A percentile compares a stretch with the other conserved stretches of the same genome.
Conservation (phyloP, 1,140 invertebrate genomes). For the Temnothorax longispinosus region DNA sequence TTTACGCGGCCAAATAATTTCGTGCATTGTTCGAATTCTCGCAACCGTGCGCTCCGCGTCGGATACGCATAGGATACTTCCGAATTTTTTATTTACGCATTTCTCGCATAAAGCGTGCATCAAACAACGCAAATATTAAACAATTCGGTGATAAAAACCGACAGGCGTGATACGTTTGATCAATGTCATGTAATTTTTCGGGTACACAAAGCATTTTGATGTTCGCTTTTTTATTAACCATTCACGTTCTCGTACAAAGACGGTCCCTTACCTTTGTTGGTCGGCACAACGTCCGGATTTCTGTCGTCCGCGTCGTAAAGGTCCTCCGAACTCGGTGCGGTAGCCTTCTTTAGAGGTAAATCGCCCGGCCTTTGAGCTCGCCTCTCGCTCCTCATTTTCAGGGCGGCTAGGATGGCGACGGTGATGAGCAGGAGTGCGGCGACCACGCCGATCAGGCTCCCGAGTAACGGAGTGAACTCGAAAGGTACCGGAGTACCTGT, state of each 20-base stretch:
- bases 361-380: slow-evolving; percentile 88
- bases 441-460: slow-evolving; percentile 90
- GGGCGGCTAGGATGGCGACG: slow-evolving; percentile 89
- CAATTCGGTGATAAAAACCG: neutral
- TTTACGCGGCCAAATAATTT: slow-evolving; percentile 58
- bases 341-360: slow-evolving; percentile 89
- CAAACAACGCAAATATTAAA: slow-evolving; percentile 26
- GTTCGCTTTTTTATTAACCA: neutral
- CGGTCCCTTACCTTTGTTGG: slow-evolving; percentile 91
- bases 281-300: slow-evolving; percentile 94
- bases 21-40: slow-evolving; percentile 42
- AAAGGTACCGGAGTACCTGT: slow-evolving; percentile 88
- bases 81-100: slow-evolving; percentile 37
- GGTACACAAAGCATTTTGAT: neutral
- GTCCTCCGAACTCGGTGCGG: slow-evolving; percentile 89
- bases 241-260: neutral
- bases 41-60: slow-evolving; percentile 11
- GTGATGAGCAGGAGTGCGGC: slow-evolving; percentile 90
- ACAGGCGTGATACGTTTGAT: neutral
- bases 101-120: neutral
- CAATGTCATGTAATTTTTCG: neutral
- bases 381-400: slow-evolving; percentile 88
- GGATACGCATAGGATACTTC: slow-evolving; percentile 10
- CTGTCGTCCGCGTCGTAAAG: slow-evolving; percentile 91
- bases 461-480: slow-evolving; percentile 91